These are phyloP conservation scores for Tetragonula carbonaria DNA, from an alignment of 2,888 invertebrate genomes.

Conservation along the genomic window DNA sequence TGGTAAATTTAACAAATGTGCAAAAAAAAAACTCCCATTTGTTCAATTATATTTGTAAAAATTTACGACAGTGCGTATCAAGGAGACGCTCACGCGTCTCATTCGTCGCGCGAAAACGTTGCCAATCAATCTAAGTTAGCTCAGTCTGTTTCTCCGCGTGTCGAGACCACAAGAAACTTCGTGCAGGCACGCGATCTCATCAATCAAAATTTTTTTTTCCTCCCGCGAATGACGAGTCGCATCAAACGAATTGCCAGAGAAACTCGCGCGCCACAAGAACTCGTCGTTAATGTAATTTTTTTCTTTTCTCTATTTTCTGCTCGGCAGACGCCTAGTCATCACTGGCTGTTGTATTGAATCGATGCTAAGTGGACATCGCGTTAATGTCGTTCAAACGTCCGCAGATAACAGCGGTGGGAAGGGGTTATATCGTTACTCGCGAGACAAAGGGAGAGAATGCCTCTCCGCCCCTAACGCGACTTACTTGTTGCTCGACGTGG, in stretches of 20 bases:
- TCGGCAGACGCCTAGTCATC: too few relatives aligned
- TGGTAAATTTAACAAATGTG: too few relatives aligned
- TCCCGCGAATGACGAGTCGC: too few relatives aligned
- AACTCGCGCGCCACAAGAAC: background rate
- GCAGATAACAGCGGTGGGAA: slow-evolving; percentile 24
- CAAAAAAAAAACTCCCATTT: too few relatives aligned
- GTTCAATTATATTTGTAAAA: too few relatives aligned
- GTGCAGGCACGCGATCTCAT: too few relatives aligned
- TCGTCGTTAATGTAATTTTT: background rate
- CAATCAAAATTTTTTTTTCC: background rate
- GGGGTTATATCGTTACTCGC: slow-evolving; percentile 62
- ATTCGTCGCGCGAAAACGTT: background rate
- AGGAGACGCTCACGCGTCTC: background rate
- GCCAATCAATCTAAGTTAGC: background rate
- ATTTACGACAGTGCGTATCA: background rate
- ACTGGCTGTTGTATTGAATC: background rate
- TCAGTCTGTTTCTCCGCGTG: background rate
- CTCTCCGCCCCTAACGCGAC: slow-evolving; percentile 32
- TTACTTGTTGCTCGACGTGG: slow-evolving; percentile 68
- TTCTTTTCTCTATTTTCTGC: background rate
- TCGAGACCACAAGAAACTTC: background rate
- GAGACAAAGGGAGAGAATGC: slow-evolving; percentile 59
- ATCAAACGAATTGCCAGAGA: background rate
- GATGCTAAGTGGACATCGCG: slow-evolving; percentile 50
- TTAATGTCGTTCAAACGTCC: slow-evolving; percentile 64